A percentile compares a stretch with the other conserved stretches of the same genome.
phyloP scores from a whole-genome alignment of 2,113 vertebrate species.

The Sinocyclocheilus rhinocerous region DNA sequence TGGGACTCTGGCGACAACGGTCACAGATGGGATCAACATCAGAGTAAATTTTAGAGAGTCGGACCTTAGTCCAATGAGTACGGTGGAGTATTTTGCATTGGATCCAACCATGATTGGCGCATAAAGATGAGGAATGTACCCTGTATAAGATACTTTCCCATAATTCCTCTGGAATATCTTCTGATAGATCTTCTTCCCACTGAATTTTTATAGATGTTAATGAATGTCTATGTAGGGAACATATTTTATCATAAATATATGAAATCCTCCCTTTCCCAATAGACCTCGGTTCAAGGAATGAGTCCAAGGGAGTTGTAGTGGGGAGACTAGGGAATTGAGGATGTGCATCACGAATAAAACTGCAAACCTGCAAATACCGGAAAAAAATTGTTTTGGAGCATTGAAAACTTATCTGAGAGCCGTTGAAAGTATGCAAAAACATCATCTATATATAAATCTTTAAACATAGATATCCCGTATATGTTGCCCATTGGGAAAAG shows the following conservation, averaged over 20 bases:
- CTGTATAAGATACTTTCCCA: no score
- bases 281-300: neutral
- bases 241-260: neutral
- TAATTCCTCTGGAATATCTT: neutral
- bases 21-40: no score
- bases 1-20: no score
- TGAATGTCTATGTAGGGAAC: neutral
- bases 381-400: no score
- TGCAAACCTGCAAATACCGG: neutral
- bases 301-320: neutral
- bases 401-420: no score
- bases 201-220: neutral
- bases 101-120: neutral
- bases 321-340: neutral
- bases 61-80: no score
- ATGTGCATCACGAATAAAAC: neutral
- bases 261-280: neutral
- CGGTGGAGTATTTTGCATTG: no score
- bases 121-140: no score
- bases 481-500: neutral
- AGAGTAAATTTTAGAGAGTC: no score
- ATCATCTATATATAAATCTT: no score
- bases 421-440: no score
- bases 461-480: no score
- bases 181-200: neutral